phyloP scores from a whole-genome alignment of 1,140 invertebrate species.

The Magallana angulata region DNA sequence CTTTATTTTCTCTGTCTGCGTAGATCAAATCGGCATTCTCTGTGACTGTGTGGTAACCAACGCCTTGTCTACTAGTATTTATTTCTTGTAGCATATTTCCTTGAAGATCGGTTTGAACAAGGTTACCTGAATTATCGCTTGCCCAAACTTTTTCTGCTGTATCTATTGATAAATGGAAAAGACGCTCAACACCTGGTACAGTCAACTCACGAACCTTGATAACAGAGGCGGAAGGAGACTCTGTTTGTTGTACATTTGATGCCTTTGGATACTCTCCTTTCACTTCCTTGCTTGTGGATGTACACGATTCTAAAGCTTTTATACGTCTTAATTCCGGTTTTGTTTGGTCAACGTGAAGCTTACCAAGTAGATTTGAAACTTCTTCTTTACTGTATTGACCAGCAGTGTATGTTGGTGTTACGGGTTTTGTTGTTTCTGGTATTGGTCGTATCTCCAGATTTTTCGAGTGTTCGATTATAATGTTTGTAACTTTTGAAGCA shows the following conservation, averaged over 20 bases:
- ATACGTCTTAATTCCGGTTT: not conserved
- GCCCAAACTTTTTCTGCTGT: not conserved
- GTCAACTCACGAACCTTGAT: not conserved
- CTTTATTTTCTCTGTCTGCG: not conserved
- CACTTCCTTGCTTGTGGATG: too few species aligned
- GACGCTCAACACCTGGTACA: not conserved
- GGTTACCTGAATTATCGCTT: not conserved
- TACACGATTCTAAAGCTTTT: not conserved
- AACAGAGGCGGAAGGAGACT: not conserved
- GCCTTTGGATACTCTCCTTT: not conserved
- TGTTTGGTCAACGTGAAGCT: not conserved
- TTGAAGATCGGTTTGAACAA: not conserved
- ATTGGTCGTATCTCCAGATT: not conserved
- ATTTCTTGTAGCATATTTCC: not conserved
- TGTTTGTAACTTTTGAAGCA: not conserved
- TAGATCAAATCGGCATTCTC: not conserved
- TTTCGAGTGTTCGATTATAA: not conserved
- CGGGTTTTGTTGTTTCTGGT: not conserved
- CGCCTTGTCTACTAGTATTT: not conserved
- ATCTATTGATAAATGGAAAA: not conserved
- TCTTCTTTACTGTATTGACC: not conserved
- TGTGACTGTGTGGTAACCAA: not conserved
- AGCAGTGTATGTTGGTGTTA: not conserved
- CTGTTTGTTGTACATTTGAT: not conserved
- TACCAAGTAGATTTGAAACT: not conserved